Percentiles rank a stretch among this genome's conserved stretches.
These are phyloP conservation scores for Eristalis pertinax DNA, from an alignment of 2,888 invertebrate genomes.

Conservation along the genomic window DNA sequence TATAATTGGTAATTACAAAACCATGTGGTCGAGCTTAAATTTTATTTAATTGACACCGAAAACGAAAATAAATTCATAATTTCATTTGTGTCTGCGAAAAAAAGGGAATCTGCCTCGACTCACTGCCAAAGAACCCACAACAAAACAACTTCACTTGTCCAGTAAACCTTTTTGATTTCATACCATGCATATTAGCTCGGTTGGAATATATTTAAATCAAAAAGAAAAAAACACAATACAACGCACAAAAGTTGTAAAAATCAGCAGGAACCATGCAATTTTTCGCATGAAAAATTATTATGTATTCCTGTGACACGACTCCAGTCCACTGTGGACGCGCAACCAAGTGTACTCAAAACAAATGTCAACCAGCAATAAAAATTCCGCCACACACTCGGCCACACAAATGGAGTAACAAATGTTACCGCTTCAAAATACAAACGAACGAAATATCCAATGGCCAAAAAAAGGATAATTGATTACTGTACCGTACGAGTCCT, in stretches of 20 bases:
- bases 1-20: slow-evolving; percentile 72
- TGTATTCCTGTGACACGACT: slow-evolving; percentile 68
- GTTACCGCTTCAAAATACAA: slow-evolving; percentile 44
- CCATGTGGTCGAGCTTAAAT: slow-evolving; percentile 64
- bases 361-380: slow-evolving; percentile 71
- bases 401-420: slow-evolving; percentile 67
- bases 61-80: slow-evolving; percentile 66
- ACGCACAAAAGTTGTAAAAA: slow-evolving; percentile 17
- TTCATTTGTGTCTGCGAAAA: slow-evolving; percentile 49
- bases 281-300: slow-evolving; percentile 72
- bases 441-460: slow-evolving; percentile 51
- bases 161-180: slow-evolving; percentile 65
- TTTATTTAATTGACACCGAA: slow-evolving; percentile 71
- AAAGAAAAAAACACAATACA: slow-evolving; percentile 13
- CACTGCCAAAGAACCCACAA: slow-evolving; percentile 37
- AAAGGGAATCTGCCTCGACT: slow-evolving; percentile 6
- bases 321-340: slow-evolving; percentile 11
- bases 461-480: slow-evolving; percentile 70
- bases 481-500: slow-evolving; percentile 69
- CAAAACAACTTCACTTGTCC: slow-evolving; percentile 65
- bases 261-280: slow-evolving; percentile 54
- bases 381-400: slow-evolving; percentile 48
- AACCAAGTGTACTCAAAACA: slow-evolving; percentile 56
- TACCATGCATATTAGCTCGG: slow-evolving; percentile 64
- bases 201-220: slow-evolving; percentile 44